Evolutionary conservation across 2,797 vertebrate genomes (phyloP), one percentile per base, ranked within the genome.

Genomic region (Acanthopagrus latus): DNA sequence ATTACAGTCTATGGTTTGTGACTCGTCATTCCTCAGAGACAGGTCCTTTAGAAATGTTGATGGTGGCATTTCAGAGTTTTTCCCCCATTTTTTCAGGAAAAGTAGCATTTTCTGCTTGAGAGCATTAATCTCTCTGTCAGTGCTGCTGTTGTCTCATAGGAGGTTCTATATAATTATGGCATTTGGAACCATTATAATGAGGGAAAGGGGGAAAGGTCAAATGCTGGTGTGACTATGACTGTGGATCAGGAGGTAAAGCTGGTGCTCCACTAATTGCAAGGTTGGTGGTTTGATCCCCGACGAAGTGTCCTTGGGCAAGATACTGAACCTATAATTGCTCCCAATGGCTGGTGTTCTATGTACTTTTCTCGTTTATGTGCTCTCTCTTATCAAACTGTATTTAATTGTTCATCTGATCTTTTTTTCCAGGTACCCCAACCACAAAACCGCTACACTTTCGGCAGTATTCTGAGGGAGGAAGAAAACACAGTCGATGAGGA

Each of bases 391-490:
- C 10, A 46, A 33, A 27, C 33, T 56, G 54, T 41, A 67, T 72
- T 78, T 17, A 38, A 44, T 17, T 41, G 5, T 80, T 56, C 4
- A 4, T 70, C 73, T 64, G 14, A 7, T 70, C 7, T 25, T 70
- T 72, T 20, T 80, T 63, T 76, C 50, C 75, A 98, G 97, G 96
- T 97, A 76, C 76, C 93, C 21, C 92, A 92, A 0, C 93, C 95
- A 81, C 94, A 95, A 69, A 96, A 96, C 65, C 95, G 96, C 79
- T 97, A 88, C 1, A 95, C 94, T 0, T 96, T 97, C 1, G 97
- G 97, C 91, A 96, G 95, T 75, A 96, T 98, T 86, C 90, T 99
- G 84, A 96, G 96, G 0, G 97, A 98, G 79, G 97, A 96, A 0
- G 95, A 97, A 0, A 87, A 90, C 27, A 83, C 95, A 38, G 95